phyloP scores from a whole-genome alignment of 2,113 vertebrate genomes.

The Ceyx margarethae region DNA sequence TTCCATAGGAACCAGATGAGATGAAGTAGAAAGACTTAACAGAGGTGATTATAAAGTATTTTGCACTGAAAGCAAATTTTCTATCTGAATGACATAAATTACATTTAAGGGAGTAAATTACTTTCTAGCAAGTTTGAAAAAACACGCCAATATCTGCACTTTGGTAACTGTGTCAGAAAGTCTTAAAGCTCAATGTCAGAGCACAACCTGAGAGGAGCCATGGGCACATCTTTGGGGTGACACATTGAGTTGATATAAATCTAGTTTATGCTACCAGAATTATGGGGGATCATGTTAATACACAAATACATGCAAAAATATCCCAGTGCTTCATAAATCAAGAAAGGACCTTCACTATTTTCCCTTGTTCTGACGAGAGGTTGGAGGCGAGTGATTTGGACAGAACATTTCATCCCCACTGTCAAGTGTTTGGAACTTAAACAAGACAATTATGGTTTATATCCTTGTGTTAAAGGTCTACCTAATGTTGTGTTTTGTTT shows the following conservation, averaged over 20 bases:
- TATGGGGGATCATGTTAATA: not conserved
- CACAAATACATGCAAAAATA: not conserved
- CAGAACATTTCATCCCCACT: not conserved
- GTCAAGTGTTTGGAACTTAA: not conserved
- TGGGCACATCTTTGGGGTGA: not conserved
- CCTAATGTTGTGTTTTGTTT: not conserved
- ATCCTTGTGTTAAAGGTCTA: not conserved
- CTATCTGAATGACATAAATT: conserved; percentile 22
- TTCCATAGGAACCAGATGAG: conserved; percentile 54
- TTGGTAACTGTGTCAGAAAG: not conserved
- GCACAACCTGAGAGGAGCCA: not conserved
- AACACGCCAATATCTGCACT: not conserved
- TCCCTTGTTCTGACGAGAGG: not conserved
- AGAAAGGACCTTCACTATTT: not conserved
- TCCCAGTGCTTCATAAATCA: not conserved
- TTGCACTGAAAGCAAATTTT: conserved; percentile 36
- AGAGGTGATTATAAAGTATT: conserved; percentile 53
- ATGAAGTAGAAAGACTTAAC: conserved; percentile 44
- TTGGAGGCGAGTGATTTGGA: not conserved
- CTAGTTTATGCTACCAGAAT: not conserved
- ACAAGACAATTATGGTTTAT: not conserved
- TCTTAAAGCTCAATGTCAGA: not conserved
- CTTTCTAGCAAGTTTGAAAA: conserved; percentile 27
- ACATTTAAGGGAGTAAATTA: not conserved
- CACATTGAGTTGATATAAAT: not conserved